Base-by-base conservation (phyloP, 2,888 invertebrate genomes). In the Tenthredo mesomela region DNA sequence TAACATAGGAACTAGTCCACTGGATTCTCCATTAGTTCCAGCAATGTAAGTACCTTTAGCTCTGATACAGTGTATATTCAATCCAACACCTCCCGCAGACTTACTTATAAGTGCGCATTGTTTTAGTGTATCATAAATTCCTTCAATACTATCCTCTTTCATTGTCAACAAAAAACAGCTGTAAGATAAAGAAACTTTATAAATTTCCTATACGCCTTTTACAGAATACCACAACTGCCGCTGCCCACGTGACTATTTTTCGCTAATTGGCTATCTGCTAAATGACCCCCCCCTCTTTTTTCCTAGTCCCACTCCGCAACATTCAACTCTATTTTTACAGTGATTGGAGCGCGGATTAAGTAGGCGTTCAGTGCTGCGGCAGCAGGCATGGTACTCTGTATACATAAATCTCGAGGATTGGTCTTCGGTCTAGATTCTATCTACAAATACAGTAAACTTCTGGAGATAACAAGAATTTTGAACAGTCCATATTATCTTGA, bases 31-130 rank as follows among this genome's bases (percentile, higher is more conserved):
- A 94, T 98, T 98, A 3, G 99, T 99, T 87, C 99, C 99, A 84
- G 97, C 97, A 89, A 99, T 99, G 87, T 96, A 96, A 5, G 97
- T 97, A 9, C 99, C 99, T 88, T 96, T 97, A 0, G 98, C 97
- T 89, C 99, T 95, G 88, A 99, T 99, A 91, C 98, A 98, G 93
- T 99, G 99, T 0, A 99, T 96, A 94, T 98, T 99, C 0, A 99
- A 93, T 0, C 99, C 99, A 91, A 99, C 98, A 2, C 99, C 99
- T 85, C 99, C 99, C 29, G 99, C 99, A 40, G 97, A 97, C 94
- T 99, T 99, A 0, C 99, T 99, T 87, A 99, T 98, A 84, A 98
- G 94, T 0, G 99, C 99, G 93, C 99, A 99, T 91, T 97, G 97
- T 88, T 97, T 97, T 61, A 99, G 94, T 0, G 98, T 98, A 88